Conservation (phyloP, 1,140 invertebrate species). For the Hyphantria cunea region DNA sequence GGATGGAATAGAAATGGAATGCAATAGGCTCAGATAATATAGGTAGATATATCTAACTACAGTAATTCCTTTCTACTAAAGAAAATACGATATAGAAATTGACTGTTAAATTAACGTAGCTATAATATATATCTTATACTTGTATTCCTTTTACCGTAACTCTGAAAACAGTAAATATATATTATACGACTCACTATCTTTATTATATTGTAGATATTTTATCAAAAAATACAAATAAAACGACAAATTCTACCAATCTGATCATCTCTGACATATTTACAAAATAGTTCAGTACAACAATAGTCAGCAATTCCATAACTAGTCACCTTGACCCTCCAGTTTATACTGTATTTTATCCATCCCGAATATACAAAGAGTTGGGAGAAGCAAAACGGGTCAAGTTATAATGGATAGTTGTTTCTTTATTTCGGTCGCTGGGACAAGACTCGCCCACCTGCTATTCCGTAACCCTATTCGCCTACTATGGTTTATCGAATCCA, state of each 20-base stretch:
- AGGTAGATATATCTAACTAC: too few relatives aligned
- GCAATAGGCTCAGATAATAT: too few relatives aligned
- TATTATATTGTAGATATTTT: neutral
- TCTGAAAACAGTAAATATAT: too few relatives aligned
- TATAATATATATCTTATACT: too few relatives aligned
- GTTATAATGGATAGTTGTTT: conserved; percentile 12
- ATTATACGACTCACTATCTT: neutral
- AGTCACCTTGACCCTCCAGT: conserved; percentile 7
- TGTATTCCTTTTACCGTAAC: too few relatives aligned
- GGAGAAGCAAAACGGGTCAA: conserved; percentile 3
- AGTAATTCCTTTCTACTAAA: too few relatives aligned
- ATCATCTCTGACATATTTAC: neutral
- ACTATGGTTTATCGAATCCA: conserved; percentile 41
- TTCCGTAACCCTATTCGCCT: conserved; percentile 38
- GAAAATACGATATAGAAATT: too few relatives aligned
- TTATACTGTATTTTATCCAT: neutral
- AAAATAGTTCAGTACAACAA: neutral
- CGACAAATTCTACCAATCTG: neutral
- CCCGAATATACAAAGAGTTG: neutral
- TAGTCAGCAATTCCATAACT: conserved; percentile 13
- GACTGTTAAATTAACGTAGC: too few relatives aligned
- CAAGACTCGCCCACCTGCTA: conserved; percentile 31
- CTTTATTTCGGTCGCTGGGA: conserved; percentile 19
- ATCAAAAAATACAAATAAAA: neutral
- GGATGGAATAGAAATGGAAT: too few relatives aligned